A percentile compares a stretch with the other conserved stretches of the same genome.
phyloP scores from a whole-genome alignment of 1,140 invertebrate species.

The Drosophila quadrilineata region DNA sequence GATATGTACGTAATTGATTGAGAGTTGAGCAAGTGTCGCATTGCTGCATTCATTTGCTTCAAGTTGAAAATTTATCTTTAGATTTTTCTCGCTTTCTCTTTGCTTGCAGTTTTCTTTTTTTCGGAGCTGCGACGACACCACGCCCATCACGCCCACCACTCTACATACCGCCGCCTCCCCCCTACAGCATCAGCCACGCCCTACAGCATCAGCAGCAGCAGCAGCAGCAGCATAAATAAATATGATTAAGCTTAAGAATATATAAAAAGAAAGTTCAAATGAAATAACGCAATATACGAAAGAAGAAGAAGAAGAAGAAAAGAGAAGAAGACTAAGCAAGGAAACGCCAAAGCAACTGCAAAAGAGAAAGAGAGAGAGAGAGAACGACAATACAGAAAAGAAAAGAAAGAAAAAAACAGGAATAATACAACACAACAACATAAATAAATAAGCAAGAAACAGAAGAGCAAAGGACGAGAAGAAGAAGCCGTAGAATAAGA shows the following conservation, averaged over 20 bases:
- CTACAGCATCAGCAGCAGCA: constrained; percentile 27
- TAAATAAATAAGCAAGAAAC: constrained; percentile 71
- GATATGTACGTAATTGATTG: constrained; percentile 29
- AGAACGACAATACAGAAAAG: neutral
- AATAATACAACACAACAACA: too few species aligned
- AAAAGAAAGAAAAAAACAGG: constrained; percentile 5
- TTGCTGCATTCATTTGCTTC: constrained; percentile 22
- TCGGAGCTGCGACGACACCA: too few species aligned
- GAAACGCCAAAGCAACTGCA: neutral
- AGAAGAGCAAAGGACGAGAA: too few species aligned
- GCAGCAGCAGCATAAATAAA: constrained; percentile 69
- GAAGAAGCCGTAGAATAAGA: too few species aligned
- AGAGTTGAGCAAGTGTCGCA: constrained; percentile 53
- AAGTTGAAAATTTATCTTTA: constrained; percentile 16
- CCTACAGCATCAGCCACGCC: neutral
- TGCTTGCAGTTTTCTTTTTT: constrained; percentile 49
- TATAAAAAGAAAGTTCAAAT: constrained; percentile 78
- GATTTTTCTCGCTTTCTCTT: constrained; percentile 19
- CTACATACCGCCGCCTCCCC: constrained; percentile 1
- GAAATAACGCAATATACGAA: constrained; percentile 72
- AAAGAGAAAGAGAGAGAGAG: neutral
- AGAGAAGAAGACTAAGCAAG: constrained; percentile 1
- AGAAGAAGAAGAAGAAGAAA: constrained; percentile 20
- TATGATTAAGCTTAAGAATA: constrained; percentile 80
- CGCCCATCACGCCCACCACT: constrained; percentile 31